phyloP scores from a whole-genome alignment of 2,113 vertebrate genomes.

The Clinocottus analis region DNA sequence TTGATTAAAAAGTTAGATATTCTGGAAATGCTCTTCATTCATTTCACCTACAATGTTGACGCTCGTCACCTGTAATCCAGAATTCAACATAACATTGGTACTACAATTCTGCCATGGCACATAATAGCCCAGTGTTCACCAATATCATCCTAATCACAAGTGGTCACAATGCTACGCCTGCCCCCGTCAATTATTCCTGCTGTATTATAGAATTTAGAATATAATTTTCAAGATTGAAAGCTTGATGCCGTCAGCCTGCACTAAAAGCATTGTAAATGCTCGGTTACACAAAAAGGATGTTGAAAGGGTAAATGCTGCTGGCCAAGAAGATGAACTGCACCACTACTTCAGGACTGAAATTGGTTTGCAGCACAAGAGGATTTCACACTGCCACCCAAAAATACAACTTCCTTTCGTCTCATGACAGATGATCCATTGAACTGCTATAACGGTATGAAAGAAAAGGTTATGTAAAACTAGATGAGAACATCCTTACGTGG shows the following conservation, averaged over 20 bases:
- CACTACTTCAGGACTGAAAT: slow-evolving; percentile 7
- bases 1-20: neutral
- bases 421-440: slow-evolving; percentile 29
- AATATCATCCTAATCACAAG: neutral
- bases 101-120: slow-evolving; percentile 19
- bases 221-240: neutral
- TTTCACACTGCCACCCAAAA: slow-evolving; percentile 45
- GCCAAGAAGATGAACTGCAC: slow-evolving; percentile 34
- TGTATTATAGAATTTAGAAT: neutral
- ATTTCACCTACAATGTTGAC: neutral
- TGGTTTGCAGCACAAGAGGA: slow-evolving; percentile 8
- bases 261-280: slow-evolving; percentile 60
- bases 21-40: neutral
- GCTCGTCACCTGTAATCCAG: neutral
- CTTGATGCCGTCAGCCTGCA: slow-evolving; percentile 67
- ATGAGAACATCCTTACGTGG: neutral
- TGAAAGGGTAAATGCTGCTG: slow-evolving; percentile 17
- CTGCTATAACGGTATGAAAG: slow-evolving; percentile 2
- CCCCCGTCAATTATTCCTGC: slow-evolving; percentile 54
- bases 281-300: slow-evolving; percentile 18
- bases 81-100: neutral
- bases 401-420: slow-evolving; percentile 22
- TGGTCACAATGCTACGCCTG: slow-evolving; percentile 30
- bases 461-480: slow-evolving; percentile 17
- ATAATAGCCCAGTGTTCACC: slow-evolving; percentile 14